Base-by-base conservation (phyloP, 2,888 invertebrate species). In the Silvanus unidentatus region DNA sequence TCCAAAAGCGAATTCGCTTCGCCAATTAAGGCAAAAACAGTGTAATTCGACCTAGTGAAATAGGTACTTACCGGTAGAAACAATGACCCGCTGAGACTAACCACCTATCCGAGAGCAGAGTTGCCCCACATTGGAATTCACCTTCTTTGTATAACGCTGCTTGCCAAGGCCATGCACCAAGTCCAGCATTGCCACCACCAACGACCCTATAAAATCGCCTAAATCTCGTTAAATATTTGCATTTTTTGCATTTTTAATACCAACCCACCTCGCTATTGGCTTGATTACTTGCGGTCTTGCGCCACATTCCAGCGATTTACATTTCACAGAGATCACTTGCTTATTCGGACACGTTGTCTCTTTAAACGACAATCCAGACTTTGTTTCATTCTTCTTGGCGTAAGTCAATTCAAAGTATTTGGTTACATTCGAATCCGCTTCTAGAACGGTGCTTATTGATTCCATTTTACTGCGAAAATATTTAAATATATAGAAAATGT, bases 81-180 rank as follows among this genome's bases (percentile, higher is more conserved):
- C 88, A 88, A 67, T 88, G 88, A 30, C 86, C 87, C 36, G 88
- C 88, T 0, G 87, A 87, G 4, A 88, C 74, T 40, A 88, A 77
- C 87, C 88, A 88, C 59, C 77, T 75, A 45, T 79, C 75, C 10
- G 80, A 77, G 52, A 88, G 76, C 37, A 88, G 76, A 1, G 87
- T 86, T 13, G 82, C 88, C 13, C 88, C 88, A 66, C 88, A 88
- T 71, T 88, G 88, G 74, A 87, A 88, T 71, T 87, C 86, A 0
- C 88, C 88, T 71, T 88, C 87, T 62, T 86, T 83, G 72, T 88
- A 88, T 14, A 88, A 76, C 29, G 88, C 88, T n/a, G 86, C 87
- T 73, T 87, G 87, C 88, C 88, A 88, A 2, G 88, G 88, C 87
- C 88, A 88, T 16, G 86, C 81, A 54, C 88, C 88, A 6, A 83